Base-by-base conservation (phyloP, 2,113 vertebrate species). In the Myanophis thanlyinensis region DNA sequence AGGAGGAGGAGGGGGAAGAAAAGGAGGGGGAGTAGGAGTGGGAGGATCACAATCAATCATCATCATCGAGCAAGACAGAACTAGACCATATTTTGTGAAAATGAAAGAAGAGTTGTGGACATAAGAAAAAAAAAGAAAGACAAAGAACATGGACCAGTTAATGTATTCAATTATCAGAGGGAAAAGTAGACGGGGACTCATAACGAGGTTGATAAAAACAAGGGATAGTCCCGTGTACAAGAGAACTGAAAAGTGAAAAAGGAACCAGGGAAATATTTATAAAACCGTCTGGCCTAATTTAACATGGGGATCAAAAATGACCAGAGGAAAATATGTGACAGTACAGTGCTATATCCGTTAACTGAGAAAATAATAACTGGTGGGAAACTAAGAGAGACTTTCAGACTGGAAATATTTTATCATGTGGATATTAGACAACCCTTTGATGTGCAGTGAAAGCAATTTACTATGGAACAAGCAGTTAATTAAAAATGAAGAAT, bases 401-500 rank as follows among this genome's bases (percentile, higher is more conserved):
- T 40, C 23, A 44, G 89, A 46, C 86, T 47, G 67, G 87, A 90
- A 86, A 91, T 56, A 89, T 3, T 48, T 11, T 80, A 11, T 10
- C 80, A 91, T 0, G 1, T 54, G 52, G 56, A 94, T 94, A 93
- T 91, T 48, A 93, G 88, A 85, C 0, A 54, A 54, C 47, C 40
- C 59, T 92, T 48, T 94, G 56, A 93, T 90, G 54, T 46, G 90
- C 25, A 90, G 11, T 59, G 13, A 94, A 93, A 95, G 90, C 10
- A 90, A 48, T 59, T 90, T 67, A 23, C 52, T 92, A 95, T 96
- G 94, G 93, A 95, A 93, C 92, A 96, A 92, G 88, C 92, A 93
- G 89, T 95, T 94, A 95, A 93, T 88, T 95, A 94, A 91, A 95
- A 89, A 95, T 94, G n/a, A 23, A 89, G 62, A 92, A 92, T 49